Conservation (phyloP, 2,797 vertebrate genomes). For the Chaenodraco wilsoni region DNA sequence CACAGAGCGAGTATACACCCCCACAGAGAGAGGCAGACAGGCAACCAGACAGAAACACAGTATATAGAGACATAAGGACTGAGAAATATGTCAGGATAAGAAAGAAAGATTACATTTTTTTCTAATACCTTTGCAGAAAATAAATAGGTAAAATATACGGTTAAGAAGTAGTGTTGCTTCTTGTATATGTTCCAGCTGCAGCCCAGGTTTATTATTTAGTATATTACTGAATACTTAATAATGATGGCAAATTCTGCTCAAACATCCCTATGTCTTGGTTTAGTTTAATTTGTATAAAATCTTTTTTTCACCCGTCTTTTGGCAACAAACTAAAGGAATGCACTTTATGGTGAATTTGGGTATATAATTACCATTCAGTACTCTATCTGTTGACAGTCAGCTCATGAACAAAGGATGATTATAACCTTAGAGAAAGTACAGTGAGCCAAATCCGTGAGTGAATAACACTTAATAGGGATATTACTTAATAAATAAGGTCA, state of each 20-base stretch:
- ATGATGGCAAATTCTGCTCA: neutral
- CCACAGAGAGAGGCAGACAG: constrained; percentile 50
- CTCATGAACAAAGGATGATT: constrained; percentile 53
- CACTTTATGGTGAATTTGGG: neutral
- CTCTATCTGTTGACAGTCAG: constrained; percentile 45
- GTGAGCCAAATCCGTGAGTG: constrained; percentile 47
- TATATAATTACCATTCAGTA: constrained; percentile 36
- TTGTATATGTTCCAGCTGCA: neutral
- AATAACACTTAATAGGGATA: constrained; percentile 63
- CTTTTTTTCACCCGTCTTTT: neutral
- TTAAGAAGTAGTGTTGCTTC: neutral
- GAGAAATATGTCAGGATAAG: constrained; percentile 25
- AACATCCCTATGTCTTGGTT: neutral
- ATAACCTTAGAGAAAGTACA: constrained; percentile 45
- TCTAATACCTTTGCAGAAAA: constrained; percentile 10
- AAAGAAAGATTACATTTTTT: constrained; percentile 15
- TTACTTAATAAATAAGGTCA: constrained; percentile 66
- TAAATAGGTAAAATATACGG: neutral
- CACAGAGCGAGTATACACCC: constrained; percentile 47
- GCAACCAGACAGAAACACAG: constrained; percentile 42
- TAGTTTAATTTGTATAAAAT: neutral
- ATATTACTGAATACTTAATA: constrained; percentile 10
- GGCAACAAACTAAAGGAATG: constrained; percentile 13
- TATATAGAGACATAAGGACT: constrained; percentile 33
- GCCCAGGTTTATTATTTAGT: neutral